Percentiles rank a stretch among this genome's conserved stretches.
Evolutionary conservation across 2,797 vertebrate species (phyloP).

Genomic region (Petrocephalus schoutedeni): DNA sequence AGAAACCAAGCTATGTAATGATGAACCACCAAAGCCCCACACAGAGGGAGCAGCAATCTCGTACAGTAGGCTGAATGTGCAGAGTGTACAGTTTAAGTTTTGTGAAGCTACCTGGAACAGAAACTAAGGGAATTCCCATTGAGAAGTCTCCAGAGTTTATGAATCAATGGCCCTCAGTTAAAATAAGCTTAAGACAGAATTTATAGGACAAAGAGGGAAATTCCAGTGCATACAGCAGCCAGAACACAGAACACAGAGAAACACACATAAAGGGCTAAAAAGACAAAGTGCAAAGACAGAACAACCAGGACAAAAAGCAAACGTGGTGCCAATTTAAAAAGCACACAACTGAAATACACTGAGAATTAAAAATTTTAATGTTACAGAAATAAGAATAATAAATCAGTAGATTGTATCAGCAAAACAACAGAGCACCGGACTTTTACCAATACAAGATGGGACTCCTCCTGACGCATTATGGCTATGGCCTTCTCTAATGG

Average conservation of each 20-base stretch:
- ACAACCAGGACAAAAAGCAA: neutral
- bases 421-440: neutral
- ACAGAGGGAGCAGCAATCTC: neutral
- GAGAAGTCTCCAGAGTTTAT: neutral
- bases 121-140: neutral
- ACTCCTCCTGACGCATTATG: neutral
- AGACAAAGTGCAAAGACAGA: neutral
- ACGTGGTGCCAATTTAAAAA: neutral
- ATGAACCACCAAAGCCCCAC: neutral
- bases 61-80: neutral
- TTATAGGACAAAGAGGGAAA: too few relatives aligned
- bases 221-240: neutral
- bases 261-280: neutral
- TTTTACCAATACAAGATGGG: neutral
- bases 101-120: neutral
- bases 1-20: neutral
- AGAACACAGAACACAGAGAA: neutral
- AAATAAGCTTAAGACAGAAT: neutral
- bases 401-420: neutral
- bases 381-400: neutral
- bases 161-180: neutral
- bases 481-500: neutral
- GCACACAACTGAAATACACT: neutral
- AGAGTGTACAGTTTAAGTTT: neutral
- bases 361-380: neutral